Percentiles rank a stretch among this genome's conserved stretches.
These are phyloP conservation scores for Linnaemya vulpina DNA, from an alignment of 2,888 invertebrate species.

Conservation along the genomic window DNA sequence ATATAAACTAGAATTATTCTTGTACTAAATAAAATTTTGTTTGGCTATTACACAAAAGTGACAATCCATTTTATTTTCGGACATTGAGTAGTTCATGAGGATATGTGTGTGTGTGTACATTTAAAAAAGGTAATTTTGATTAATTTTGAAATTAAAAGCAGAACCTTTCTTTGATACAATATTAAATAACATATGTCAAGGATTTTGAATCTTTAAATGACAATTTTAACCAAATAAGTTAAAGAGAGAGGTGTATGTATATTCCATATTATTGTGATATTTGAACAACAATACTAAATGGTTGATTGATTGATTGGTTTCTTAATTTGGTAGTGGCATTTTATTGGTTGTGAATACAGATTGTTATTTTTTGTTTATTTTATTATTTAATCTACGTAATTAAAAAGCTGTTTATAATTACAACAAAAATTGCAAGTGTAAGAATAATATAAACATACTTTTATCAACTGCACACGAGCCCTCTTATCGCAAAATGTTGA, in stretches of 20 bases:
- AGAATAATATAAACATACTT: constrained; percentile 73
- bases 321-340: constrained; percentile 63
- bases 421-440: constrained; percentile 59
- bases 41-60: constrained; percentile 50
- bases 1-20: constrained; percentile 45
- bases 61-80: constrained; percentile 33
- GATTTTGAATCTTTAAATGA: constrained; percentile 33
- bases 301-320: constrained; percentile 31
- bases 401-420: constrained; percentile 47
- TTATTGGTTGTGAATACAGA: constrained; percentile 59
- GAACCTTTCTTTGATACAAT: constrained; percentile 49
- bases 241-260: constrained; percentile 28
- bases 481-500: constrained; percentile 69
- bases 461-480: constrained; percentile 75
- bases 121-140: constrained; percentile 7
- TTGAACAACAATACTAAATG: constrained; percentile 64
- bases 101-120: constrained; percentile 17
- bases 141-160: constrained; percentile 37
- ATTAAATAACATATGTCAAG: constrained; percentile 53
- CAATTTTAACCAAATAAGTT: constrained; percentile 28
- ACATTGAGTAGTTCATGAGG: constrained; percentile 30
- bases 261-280: constrained; percentile 56
- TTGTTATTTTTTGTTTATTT: constrained; percentile 39
- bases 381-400: constrained; percentile 56
- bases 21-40: constrained; percentile 36